A percentile compares a stretch with the other conserved stretches of the same genome.
These are phyloP conservation scores for Drosophila yakuba DNA, from an alignment of 1,140 invertebrate genomes.

Conservation along the genomic window DNA sequence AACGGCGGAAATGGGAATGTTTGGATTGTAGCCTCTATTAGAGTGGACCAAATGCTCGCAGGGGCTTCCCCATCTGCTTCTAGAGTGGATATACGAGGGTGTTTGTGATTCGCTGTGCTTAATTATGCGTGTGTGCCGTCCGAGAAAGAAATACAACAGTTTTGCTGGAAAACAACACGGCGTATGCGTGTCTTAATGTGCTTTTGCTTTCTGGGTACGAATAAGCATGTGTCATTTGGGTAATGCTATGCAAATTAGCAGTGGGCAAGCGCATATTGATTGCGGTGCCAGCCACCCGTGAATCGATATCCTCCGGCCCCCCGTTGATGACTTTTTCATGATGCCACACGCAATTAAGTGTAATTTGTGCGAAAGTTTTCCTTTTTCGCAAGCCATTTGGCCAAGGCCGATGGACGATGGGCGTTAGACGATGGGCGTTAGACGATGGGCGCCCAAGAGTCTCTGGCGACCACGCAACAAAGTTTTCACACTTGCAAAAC, in stretches of 20 bases:
- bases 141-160: constrained; percentile 14
- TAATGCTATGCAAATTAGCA: constrained; percentile 63
- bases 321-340: constrained; percentile 42
- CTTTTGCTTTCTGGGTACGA: constrained; percentile 22
- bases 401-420: constrained; percentile 37
- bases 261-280: constrained; percentile 46
- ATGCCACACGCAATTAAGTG: constrained; percentile 65
- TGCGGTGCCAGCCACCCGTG: background rate
- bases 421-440: constrained; percentile 19
- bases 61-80: constrained; percentile 2
- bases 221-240: constrained; percentile 61
- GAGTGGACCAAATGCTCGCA: constrained; percentile 15
- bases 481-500: constrained; percentile 9
- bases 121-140: constrained; percentile 64
- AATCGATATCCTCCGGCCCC: constrained; percentile 35
- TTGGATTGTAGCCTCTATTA: constrained; percentile 20
- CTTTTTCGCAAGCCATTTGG: constrained; percentile 43
- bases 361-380: constrained; percentile 52
- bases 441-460: constrained; percentile 34
- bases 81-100: constrained; percentile 11
- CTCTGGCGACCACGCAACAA: constrained; percentile 37
- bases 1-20: constrained; percentile 4
- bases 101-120: constrained; percentile 51
- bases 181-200: constrained; percentile 61
- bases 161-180: constrained; percentile 35